Conservation (phyloP, 2,888 invertebrate species). For the Uropetala carovei region DNA sequence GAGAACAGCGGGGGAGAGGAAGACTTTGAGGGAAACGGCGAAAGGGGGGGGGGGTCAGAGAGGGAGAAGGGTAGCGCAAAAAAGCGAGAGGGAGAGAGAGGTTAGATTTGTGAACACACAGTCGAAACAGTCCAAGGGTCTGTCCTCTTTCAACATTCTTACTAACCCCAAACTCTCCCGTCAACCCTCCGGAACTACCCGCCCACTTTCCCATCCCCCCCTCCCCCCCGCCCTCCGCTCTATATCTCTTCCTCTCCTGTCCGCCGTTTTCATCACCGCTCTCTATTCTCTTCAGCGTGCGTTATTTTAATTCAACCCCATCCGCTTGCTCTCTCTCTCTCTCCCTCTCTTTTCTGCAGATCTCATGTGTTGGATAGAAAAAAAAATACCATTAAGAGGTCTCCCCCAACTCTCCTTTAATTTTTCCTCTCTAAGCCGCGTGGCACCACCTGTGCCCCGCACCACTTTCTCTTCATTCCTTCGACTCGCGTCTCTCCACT, state of each 20-base stretch:
- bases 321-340: not conserved
- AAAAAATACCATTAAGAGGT: not conserved
- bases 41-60: not conserved
- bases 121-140: not conserved
- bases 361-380: not conserved
- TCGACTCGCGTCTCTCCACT: not conserved
- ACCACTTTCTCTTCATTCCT: not conserved
- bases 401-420: not conserved
- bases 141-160: not conserved
- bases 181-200: not conserved
- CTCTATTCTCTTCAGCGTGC: not conserved
- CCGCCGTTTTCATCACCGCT: not conserved
- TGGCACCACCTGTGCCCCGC: conserved; percentile 10
- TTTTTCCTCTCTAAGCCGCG: not conserved
- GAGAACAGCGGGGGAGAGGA: conserved; percentile 22
- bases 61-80: not conserved
- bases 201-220: not conserved
- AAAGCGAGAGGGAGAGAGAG: not conserved
- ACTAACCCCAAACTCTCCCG: not conserved
- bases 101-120: not conserved
- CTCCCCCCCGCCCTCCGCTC: not conserved
- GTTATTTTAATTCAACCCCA: not conserved
- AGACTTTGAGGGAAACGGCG: not conserved
- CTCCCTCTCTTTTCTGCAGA: not conserved
- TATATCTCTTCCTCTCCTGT: not conserved